Base-by-base conservation (phyloP, 2,797 vertebrate genomes). In the Monodelphis domestica region DNA sequence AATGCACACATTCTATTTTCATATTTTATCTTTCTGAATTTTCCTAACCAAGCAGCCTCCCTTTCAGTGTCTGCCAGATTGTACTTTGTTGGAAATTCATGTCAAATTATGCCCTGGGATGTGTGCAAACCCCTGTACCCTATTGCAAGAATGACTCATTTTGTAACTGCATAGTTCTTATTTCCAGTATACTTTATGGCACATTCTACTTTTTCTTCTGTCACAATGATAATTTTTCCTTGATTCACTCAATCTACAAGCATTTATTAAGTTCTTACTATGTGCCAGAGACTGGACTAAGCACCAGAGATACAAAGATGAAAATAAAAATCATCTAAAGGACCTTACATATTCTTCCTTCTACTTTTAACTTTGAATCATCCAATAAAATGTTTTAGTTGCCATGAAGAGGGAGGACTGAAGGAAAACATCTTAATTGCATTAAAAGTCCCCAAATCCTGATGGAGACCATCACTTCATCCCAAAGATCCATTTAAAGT, bases 11-110 rank as follows among this genome's bases (percentile, higher is more conserved):
- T 7, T 10, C 70, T 9, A 50, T 50, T 24, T 90, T 5, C n/a
- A 84, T 63, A 95, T 95, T 96, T 96, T 95, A 14, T 91, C n/a
- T 55, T 96, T 96, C 55, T 90, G 87, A 28, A 52, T 78, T 94
- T 96, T 96, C 94, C 38, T 92, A 89, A 94, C 9, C 87, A 93
- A 89, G 38, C 3, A 94, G 4, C 51, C 59, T 87, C 90, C 92
- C 2, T 56, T 1, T 90, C 78, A 78, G 28, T 89, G 12, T 3
- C 0, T 88, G 5, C 24, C 89, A 96, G 84, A 63, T 15, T 90
- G 54, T 2, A 33, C 53, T 38, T 96, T 94, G 33, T 29, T 90
- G 55, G 91, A 30, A 53, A 78, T n/a, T 54, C 15, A 95, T 95
- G 63, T 87, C 14, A 92, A 95, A 89, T 14, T 5, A 14, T 91